Evolutionary conservation across 2,888 invertebrate genomes (phyloP).

Genomic region (Sthenelais limicola): DNA sequence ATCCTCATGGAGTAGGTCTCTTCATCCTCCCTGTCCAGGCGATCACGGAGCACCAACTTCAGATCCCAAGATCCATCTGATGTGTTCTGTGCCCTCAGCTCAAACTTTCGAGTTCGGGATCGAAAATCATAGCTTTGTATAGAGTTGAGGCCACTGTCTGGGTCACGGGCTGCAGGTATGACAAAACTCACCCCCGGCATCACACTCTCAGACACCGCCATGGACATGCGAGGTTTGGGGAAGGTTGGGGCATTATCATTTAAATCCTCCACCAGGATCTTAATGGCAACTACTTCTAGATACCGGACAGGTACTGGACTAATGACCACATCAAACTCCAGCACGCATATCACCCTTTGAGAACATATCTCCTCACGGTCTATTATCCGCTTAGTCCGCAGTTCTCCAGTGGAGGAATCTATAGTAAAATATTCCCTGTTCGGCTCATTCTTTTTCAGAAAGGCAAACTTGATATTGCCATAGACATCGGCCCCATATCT

Average conservation of each 20-base stretch:
- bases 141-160: constrained; percentile 36
- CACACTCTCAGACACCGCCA: constrained; percentile 36
- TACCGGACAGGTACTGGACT: constrained; percentile 44
- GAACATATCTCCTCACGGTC: constrained; percentile 53
- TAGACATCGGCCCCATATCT: constrained; percentile 30
- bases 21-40: constrained; percentile 76
- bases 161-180: constrained; percentile 35
- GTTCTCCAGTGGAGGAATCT: constrained; percentile 46
- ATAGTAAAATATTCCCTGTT: constrained; percentile 45
- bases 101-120: constrained; percentile 39
- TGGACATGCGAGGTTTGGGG: constrained; percentile 34
- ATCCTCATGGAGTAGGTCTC: constrained; percentile 60
- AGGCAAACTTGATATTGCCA: constrained; percentile 15
- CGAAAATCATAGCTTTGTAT: constrained; percentile 39
- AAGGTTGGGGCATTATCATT: constrained; percentile 53
- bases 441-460: constrained; percentile 20
- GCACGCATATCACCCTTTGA: constrained; percentile 42
- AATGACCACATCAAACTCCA: constrained; percentile 49
- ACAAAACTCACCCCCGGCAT: constrained; percentile 33
- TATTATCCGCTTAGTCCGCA: constrained; percentile 47
- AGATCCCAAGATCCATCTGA: constrained; percentile 47
- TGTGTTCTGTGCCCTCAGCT: constrained; percentile 44
- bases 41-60: constrained; percentile 44
- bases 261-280: constrained; percentile 50
- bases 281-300: constrained; percentile 49